Evolutionary conservation across 2,797 vertebrate species (phyloP).

Genomic region (Halcyon badia): DNA sequence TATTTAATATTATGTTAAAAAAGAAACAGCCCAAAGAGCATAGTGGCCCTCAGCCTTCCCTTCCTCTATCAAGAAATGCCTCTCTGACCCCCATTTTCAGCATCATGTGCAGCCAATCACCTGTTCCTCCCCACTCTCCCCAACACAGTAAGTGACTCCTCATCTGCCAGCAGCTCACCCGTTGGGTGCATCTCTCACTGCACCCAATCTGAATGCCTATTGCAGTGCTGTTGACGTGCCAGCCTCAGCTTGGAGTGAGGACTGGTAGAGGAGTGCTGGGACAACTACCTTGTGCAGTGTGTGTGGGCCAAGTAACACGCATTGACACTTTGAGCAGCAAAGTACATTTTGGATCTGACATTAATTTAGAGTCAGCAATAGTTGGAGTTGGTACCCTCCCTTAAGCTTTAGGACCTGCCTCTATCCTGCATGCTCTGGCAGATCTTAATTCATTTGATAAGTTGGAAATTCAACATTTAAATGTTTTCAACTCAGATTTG

Average conservation of each 20-base stretch:
- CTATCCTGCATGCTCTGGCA: neutral
- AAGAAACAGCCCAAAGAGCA: neutral
- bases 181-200: fast-evolving
- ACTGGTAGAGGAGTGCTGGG: neutral
- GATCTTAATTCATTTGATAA: neutral
- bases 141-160: fast-evolving
- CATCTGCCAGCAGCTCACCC: neutral
- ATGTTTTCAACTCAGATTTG: neutral
- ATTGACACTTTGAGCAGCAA: neutral
- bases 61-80: neutral
- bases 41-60: neutral
- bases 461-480: neutral
- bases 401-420: neutral
- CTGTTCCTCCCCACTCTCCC: neutral
- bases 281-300: fast-evolving
- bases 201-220: neutral
- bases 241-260: neutral
- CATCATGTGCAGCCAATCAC: neutral
- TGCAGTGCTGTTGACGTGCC: fast-evolving
- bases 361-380: neutral
- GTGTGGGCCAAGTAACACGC: neutral
- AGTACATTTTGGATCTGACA: neutral
- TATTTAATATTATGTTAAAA: neutral
- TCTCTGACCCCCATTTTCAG: neutral
- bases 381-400: neutral